Conservation (phyloP, 2,888 invertebrate genomes). For the Habroteleia sp. region DNA sequence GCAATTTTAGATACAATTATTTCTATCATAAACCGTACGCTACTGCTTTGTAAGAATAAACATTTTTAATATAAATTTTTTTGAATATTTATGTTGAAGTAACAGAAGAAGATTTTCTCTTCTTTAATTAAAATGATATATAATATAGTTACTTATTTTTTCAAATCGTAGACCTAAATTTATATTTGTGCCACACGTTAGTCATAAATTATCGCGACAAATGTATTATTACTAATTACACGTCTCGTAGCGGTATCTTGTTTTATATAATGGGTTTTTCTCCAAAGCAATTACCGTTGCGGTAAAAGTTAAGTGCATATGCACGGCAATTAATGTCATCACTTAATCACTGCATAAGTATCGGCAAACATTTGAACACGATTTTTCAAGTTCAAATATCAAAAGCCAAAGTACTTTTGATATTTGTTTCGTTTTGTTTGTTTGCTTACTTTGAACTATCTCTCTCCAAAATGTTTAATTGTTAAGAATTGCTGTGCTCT, state of each 20-base stretch:
- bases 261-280: constrained; percentile 14
- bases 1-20: no score
- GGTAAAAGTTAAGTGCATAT: constrained; percentile 11
- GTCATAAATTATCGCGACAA: constrained; percentile 20
- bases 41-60: no score
- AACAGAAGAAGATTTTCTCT: no score
- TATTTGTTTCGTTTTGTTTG: no score
- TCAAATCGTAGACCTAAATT: background rate
- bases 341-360: constrained; percentile 8
- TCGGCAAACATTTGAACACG: constrained; percentile 7
- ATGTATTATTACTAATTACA: constrained; percentile 16
- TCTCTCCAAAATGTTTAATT: constrained; percentile 41
- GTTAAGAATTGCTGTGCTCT: constrained; percentile 31
- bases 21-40: no score
- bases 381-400: constrained; percentile 12
- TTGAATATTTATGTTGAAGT: no score
- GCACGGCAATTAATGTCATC: constrained; percentile 4
- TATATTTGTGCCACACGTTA: background rate
- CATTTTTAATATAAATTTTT: no score
- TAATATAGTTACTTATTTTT: no score
- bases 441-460: background rate
- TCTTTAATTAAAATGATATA: no score
- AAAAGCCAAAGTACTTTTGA: no score
- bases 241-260: constrained; percentile 12
- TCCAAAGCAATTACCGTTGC: constrained; percentile 11